Conservation (phyloP, 2,888 invertebrate genomes). For the Alcis repandata region DNA sequence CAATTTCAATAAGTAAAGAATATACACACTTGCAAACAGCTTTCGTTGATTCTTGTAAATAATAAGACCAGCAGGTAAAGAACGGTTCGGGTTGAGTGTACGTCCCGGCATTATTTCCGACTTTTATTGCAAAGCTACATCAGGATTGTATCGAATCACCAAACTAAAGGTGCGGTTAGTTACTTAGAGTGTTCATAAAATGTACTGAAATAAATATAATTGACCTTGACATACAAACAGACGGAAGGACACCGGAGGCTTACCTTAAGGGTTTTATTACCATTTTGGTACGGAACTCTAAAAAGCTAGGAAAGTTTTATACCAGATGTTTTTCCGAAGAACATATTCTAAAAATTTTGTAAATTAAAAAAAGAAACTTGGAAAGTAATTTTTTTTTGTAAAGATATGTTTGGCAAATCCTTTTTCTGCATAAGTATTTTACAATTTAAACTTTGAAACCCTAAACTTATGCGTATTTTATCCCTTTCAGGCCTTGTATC, state of each 20-base stretch:
- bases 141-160: conserved; percentile 56
- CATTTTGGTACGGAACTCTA: too few relatives aligned
- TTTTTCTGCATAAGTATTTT: too few relatives aligned
- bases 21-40: neutral
- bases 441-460: too few relatives aligned
- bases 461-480: conserved; percentile 19
- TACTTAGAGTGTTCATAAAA: neutral
- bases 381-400: too few relatives aligned
- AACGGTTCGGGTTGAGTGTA: conserved; percentile 21
- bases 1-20: neutral
- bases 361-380: too few relatives aligned
- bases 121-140: conserved; percentile 60
- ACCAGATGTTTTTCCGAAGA: too few relatives aligned
- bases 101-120: conserved; percentile 57
- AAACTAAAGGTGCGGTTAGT: conserved; percentile 38
- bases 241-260: too few relatives aligned
- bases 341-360: too few relatives aligned
- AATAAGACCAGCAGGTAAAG: conserved; percentile 35
- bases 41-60: neutral
- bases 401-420: too few relatives aligned
- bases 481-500: neutral
- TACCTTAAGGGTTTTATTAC: too few relatives aligned
- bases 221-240: too few relatives aligned
- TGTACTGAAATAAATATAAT: neutral
- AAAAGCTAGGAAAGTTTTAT: too few relatives aligned